Conservation (phyloP, 2,797 vertebrate species). For the Dicrostonyx torquatus region DNA sequence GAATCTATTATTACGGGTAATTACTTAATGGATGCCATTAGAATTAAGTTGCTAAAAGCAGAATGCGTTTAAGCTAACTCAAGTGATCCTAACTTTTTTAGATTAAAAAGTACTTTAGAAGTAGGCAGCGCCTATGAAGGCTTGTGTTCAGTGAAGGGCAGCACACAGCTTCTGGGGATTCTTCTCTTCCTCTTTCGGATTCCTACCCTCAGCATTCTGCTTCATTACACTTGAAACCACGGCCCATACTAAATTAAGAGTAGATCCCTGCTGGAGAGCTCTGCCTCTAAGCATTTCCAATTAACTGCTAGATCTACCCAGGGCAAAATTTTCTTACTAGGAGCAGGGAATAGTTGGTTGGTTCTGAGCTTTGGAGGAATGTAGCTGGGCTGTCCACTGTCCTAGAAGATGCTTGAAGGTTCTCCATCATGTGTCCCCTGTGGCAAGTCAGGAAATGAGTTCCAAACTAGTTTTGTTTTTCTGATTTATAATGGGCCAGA, state of each 20-base stretch:
- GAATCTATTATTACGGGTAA: conserved; percentile 49
- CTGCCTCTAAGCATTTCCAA: background rate
- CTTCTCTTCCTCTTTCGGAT: background rate
- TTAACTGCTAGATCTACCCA: background rate
- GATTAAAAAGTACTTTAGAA: conserved; percentile 19
- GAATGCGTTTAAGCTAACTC: conserved; percentile 2
- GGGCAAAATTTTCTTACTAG: background rate
- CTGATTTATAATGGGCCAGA: background rate
- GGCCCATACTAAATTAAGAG: background rate
- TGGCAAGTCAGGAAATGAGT: background rate
- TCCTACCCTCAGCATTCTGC: background rate
- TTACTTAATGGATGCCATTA: conserved; percentile 63
- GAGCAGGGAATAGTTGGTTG: background rate
- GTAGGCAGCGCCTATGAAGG: background rate
- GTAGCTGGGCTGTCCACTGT: background rate
- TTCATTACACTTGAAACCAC: background rate
- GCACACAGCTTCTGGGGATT: too few relatives aligned
- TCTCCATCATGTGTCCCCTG: background rate
- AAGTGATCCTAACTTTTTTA: background rate
- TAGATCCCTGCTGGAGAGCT: background rate
- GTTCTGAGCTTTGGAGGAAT: background rate
- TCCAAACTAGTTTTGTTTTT: background rate
- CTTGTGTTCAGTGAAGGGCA: background rate
- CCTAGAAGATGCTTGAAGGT: background rate
- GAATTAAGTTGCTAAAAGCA: conserved; percentile 53